These are phyloP conservation scores for Knipowitschia caucasica DNA, from an alignment of 2,797 vertebrate genomes.

Conservation along the genomic window DNA sequence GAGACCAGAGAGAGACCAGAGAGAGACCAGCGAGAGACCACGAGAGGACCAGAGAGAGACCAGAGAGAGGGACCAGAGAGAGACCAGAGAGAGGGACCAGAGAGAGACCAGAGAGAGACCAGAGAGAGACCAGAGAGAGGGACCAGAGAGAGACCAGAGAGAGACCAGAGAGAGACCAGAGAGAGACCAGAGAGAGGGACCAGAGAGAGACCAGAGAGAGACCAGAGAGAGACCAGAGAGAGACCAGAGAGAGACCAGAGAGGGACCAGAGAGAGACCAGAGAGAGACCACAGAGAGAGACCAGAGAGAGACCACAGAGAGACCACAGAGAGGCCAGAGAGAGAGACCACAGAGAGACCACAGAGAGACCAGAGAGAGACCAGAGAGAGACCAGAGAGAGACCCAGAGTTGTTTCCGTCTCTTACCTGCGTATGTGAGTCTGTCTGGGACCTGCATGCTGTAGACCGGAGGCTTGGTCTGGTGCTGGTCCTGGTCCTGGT, in stretches of 20 bases:
- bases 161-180: no score
- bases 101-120: no score
- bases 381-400: background rate
- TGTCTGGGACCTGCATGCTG: slow-evolving; percentile 75
- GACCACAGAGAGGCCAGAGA: background rate
- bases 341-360: background rate
- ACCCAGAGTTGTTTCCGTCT: background rate
- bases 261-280: background rate
- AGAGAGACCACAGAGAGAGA: no score
- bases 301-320: background rate
- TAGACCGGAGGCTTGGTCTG: slow-evolving; percentile 53
- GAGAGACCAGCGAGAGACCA: no score
- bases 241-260: background rate
- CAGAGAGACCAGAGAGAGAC: no score
- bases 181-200: background rate
- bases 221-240: no score
- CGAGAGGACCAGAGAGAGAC: no score
- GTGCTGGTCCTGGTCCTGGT: slow-evolving; percentile 20
- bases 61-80: background rate
- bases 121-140: background rate
- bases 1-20: background rate
- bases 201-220: background rate
- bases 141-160: background rate
- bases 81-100: background rate
- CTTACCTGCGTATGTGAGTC: slow-evolving; percentile 73